A percentile compares a stretch with the other conserved stretches of the same genome.
Conservation (phyloP, 1,140 invertebrate genomes). For the Drosophila micromelanica region DNA sequence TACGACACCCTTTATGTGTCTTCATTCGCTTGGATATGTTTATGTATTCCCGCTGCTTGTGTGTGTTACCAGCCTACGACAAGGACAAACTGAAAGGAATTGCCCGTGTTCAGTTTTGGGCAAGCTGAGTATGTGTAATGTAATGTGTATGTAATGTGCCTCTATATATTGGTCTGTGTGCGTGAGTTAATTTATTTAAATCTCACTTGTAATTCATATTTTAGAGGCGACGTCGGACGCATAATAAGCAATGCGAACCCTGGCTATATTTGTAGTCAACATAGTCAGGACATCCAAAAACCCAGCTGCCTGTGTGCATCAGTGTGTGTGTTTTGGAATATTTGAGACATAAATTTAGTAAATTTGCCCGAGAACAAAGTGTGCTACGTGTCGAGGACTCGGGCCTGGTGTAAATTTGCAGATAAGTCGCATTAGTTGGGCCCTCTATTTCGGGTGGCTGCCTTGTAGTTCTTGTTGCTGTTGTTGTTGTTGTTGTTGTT, state of each 20-base stretch:
- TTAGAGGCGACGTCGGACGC: slow-evolving; percentile 59
- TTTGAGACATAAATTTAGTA: slow-evolving; percentile 77
- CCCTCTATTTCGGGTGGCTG: slow-evolving; percentile 42
- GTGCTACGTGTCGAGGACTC: slow-evolving; percentile 28
- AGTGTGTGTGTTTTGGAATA: slow-evolving; percentile 37
- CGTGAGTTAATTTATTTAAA: slow-evolving; percentile 77
- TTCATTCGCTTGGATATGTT: slow-evolving; percentile 3
- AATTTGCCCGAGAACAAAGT: slow-evolving; percentile 54
- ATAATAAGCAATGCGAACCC: slow-evolving; percentile 66
- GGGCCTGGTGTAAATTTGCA: slow-evolving; percentile 76
- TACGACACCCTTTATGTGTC: slow-evolving; percentile 22
- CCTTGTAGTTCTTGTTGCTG: slow-evolving; percentile 2
- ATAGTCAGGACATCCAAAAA: slow-evolving; percentile 6
- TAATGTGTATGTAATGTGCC: no score
- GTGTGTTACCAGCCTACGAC: slow-evolving; percentile 14
- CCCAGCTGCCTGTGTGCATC: slow-evolving; percentile 8
- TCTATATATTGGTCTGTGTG: no score
- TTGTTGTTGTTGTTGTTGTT: slow-evolving; percentile 19
- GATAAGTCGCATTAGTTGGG: slow-evolving; percentile 78
- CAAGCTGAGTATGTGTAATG: slow-evolving; percentile 2
- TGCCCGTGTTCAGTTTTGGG: slow-evolving; percentile 9
- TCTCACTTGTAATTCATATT: slow-evolving; percentile 80
- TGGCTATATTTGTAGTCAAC: neutral
- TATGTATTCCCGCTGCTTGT: slow-evolving; percentile 16
- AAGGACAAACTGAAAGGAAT: slow-evolving; percentile 9